These are phyloP conservation scores for Mercenaria mercenaria DNA, from an alignment of 1,140 invertebrate genomes.

Conservation along the genomic window DNA sequence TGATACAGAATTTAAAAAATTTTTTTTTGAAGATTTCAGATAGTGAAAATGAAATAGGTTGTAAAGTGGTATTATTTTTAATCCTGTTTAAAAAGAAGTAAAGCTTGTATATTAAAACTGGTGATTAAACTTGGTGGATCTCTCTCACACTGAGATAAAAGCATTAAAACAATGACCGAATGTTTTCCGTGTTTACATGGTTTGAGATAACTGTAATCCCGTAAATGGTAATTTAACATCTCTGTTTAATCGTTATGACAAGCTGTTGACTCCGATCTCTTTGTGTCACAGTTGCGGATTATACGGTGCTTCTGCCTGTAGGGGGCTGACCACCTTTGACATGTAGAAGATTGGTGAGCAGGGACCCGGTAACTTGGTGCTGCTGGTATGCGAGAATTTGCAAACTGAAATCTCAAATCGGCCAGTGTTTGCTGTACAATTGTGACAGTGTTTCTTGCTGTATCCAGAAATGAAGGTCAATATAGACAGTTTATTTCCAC, in stretches of 20 bases:
- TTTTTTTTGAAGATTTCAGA: background rate
- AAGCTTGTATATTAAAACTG: background rate
- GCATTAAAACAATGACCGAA: slow-evolving; percentile 44
- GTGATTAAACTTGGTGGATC: background rate
- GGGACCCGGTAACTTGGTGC: background rate
- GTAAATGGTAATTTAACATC: slow-evolving; percentile 62
- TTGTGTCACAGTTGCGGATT: slow-evolving; percentile 45
- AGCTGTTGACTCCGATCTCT: slow-evolving; percentile 58
- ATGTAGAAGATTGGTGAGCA: background rate
- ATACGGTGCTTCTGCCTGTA: slow-evolving; percentile 19
- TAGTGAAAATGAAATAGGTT: background rate
- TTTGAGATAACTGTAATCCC: slow-evolving; percentile 44
- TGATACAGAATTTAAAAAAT: background rate
- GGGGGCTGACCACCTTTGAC: slow-evolving; percentile 52
- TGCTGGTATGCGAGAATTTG: background rate
- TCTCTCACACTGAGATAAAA: slow-evolving; percentile 25
- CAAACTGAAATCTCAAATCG: background rate
- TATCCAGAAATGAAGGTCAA: background rate
- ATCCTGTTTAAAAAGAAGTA: background rate
- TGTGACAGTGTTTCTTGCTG: background rate
- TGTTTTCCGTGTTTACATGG: slow-evolving; percentile 29
- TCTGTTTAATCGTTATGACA: slow-evolving; percentile 64
- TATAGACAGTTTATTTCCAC: no score
- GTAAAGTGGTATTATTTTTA: background rate
- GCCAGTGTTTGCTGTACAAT: background rate